Base-by-base conservation (phyloP, 1,140 invertebrate species). In the Pseudomyrmex sp. region DNA sequence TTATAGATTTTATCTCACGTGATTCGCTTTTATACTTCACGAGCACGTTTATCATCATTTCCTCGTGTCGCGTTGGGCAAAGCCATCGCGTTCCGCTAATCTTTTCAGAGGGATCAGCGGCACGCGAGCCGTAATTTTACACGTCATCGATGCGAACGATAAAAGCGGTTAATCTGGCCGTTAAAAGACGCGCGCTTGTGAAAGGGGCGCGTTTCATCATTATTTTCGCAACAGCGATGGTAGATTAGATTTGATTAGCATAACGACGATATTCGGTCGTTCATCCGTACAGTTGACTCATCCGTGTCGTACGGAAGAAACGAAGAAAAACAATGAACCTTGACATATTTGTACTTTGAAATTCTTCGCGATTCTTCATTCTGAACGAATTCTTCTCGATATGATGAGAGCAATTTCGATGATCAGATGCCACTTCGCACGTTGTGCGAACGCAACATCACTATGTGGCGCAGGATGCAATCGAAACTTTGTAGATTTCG, bases 11-110 rank as follows among this genome's bases (percentile, higher is more conserved):
- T 77, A 77, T 44, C 48, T 68, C 26, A 58, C 18, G 18, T 58
- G 75, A 69, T 69, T 79, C 52, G 18, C 75, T 58, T 69, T 79
- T 56, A 35, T 59, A 48, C 20, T 77, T n/a, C 48, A 68, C n/a
- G 26, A 46, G 26, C 26, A 68, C 62, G 62, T 77, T 77, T 68
- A 80, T 80, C 76, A 80, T 72, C 72, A 70, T 20, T 70, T 26
- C n/a, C 44, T 72, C 66, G 12, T 80, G 54, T 68, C 69, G 12
- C 70, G 54, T 68, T 56, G 76, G 46, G 52, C 46, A 54, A 80
- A 72, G 66, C 56, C 54, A 35, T 80, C 66, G 54, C 66, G 65
- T 80, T 80, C 15, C 44, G 76, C 66, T 80, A 80, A 80, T 80
- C 66, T 72, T 70, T 18, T 44, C 56, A 44, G 1, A 13, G 4